Percentiles rank a stretch among this genome's conserved stretches.
Evolutionary conservation across 2,113 vertebrate species (phyloP).

Genomic region (Brachypodius melanocephalos): DNA sequence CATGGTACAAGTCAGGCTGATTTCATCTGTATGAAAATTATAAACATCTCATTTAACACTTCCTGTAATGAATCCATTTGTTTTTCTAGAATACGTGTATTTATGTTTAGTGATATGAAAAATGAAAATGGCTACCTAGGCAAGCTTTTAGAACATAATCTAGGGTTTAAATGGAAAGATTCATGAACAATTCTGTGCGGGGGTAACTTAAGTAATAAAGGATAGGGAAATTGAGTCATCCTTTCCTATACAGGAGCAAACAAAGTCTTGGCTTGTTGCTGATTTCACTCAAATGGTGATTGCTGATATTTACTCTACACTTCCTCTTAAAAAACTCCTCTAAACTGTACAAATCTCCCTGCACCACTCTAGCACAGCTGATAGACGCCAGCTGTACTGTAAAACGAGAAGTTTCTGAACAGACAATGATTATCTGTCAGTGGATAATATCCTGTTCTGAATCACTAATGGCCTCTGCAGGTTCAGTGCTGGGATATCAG

Average conservation of each 20-base stretch:
- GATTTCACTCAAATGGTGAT: neutral
- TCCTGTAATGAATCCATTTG: constrained; percentile 3
- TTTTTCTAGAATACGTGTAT: neutral
- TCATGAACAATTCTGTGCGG: neutral
- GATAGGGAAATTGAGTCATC: neutral
- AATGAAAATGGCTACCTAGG: neutral
- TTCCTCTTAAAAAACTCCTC: neutral
- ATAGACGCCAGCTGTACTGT: constrained; percentile 15
- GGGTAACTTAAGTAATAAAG: neutral
- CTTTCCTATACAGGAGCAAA: neutral
- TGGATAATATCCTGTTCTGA: neutral
- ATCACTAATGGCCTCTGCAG: constrained; percentile 27
- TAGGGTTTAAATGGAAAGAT: neutral
- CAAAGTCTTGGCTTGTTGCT: neutral
- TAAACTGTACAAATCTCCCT: neutral
- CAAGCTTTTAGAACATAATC: neutral
- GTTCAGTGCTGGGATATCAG: neutral
- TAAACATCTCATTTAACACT: neutral
- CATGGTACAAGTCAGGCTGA: neutral
- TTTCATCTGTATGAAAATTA: neutral
- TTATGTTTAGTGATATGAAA: neutral
- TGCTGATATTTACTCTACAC: neutral
- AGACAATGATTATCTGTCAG: constrained; percentile 21
- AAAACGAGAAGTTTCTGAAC: neutral
- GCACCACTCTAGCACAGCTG: neutral